A percentile compares a stretch with the other conserved stretches of the same genome.
Evolutionary conservation across 1,140 invertebrate genomes (phyloP).

Genomic region (Varroa destructor): DNA sequence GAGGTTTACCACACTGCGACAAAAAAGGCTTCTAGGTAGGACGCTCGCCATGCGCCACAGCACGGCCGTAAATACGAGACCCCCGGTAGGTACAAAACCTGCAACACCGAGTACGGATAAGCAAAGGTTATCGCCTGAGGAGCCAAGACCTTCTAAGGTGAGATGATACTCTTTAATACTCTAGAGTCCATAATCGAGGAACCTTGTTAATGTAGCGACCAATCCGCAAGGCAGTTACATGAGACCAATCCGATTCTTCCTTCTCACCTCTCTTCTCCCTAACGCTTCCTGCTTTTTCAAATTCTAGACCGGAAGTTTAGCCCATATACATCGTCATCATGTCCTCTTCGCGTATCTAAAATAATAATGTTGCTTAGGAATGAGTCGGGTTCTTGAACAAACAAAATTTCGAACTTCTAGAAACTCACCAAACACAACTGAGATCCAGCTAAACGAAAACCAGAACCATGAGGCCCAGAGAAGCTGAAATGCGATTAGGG

Average conservation of each 20-base stretch:
- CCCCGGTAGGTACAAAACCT: conserved; percentile 18
- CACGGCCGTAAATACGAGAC: conserved; percentile 19
- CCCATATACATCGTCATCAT: no score
- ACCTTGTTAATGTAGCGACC: neutral
- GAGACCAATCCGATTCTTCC: no score
- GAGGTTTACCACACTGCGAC: neutral
- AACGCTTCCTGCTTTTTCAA: no score
- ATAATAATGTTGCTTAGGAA: no score
- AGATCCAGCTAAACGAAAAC: conserved; percentile 11
- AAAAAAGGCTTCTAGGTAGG: neutral
- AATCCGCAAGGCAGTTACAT: no score
- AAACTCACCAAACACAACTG: conserved; percentile 4
- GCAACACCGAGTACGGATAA: neutral
- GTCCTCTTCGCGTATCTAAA: no score
- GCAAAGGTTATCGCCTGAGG: neutral
- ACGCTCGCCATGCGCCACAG: conserved; percentile 18
- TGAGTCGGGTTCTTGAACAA: no score
- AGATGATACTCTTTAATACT: neutral
- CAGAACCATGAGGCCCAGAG: conserved; percentile 23
- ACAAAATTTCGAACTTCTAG: neutral
- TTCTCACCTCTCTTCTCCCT: no score
- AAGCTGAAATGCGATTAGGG: conserved; percentile 8
- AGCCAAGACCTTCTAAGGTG: neutral
- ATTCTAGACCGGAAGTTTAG: no score
- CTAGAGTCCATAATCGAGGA: neutral